Evolutionary conservation across 2,113 vertebrate genomes (phyloP).

Genomic region (Ceratotherium simum): DNA sequence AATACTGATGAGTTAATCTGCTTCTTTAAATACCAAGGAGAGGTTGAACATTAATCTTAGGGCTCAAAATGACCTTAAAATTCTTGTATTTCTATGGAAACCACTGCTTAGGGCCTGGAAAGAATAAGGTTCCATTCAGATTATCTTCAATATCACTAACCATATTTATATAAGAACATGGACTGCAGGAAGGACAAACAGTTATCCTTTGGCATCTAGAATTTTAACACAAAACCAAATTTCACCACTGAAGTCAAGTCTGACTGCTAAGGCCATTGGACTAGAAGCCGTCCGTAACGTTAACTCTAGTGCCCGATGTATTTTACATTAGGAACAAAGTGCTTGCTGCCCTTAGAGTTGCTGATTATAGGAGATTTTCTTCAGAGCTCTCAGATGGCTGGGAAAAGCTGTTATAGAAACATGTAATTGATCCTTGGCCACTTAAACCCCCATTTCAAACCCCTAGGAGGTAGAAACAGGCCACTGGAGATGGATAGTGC

Average conservation of each 20-base stretch:
- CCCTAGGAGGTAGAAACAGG: background rate
- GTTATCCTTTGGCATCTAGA: background rate
- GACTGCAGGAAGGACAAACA: background rate
- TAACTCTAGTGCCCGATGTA: background rate
- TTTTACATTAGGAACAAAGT: background rate
- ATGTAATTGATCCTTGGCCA: background rate
- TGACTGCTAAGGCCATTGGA: background rate
- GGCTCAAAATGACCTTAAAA: background rate
- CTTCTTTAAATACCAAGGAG: background rate
- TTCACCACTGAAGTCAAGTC: background rate
- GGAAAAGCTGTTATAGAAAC: background rate
- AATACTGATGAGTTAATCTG: background rate
- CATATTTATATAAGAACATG: background rate
- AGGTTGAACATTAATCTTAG: background rate
- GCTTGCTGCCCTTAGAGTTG: background rate
- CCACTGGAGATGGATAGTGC: fast-evolving
- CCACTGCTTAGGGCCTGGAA: background rate
- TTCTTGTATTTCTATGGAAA: background rate
- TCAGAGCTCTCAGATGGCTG: background rate
- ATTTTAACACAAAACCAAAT: slow-evolving; percentile 14
- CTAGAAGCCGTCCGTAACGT: background rate
- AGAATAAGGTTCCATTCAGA: background rate
- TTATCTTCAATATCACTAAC: background rate
- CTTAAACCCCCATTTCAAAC: background rate
- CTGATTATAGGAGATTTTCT: background rate